A percentile compares a stretch with the other conserved stretches of the same genome.
phyloP scores from a whole-genome alignment of 2,113 vertebrate genomes.

The Hippolais icterina region DNA sequence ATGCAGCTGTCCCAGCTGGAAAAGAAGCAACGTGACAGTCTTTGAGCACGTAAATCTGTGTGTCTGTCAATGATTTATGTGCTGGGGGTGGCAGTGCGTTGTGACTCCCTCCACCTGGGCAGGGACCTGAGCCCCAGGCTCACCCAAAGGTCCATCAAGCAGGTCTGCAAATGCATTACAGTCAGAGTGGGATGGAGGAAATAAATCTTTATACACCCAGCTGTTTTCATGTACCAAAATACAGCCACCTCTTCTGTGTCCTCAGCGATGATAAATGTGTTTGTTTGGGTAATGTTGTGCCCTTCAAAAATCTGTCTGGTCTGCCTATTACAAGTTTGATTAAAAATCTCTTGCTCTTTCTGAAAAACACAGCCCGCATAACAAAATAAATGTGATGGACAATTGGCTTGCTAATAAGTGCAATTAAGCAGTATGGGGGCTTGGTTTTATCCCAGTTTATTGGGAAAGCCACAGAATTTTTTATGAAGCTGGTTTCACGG shows the following conservation, averaged over 20 bases:
- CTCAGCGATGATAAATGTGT: not conserved
- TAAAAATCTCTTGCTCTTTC: not conserved
- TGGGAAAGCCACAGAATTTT: constrained; percentile 25
- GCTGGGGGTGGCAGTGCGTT: not conserved
- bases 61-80: not conserved
- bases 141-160: not conserved
- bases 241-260: not conserved
- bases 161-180: not conserved
- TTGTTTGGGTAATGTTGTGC: not conserved
- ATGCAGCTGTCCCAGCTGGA: not conserved
- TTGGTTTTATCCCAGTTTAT: not conserved
- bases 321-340: not conserved
- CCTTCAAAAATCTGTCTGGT: constrained; percentile 10
- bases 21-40: not conserved
- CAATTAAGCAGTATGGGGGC: constrained; percentile 37
- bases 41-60: not conserved
- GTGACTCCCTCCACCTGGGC: not conserved
- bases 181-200: not conserved
- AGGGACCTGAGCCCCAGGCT: not conserved
- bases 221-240: not conserved
- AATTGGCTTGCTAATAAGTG: constrained; percentile 12
- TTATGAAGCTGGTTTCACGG: not conserved
- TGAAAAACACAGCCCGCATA: not conserved
- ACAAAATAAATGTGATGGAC: constrained; percentile 15
- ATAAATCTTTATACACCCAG: not conserved